Percentiles rank a stretch among this genome's conserved stretches.
These are phyloP conservation scores for Larimichthys polyactis DNA, from an alignment of 2,113 vertebrate genomes.

Conservation along the genomic window DNA sequence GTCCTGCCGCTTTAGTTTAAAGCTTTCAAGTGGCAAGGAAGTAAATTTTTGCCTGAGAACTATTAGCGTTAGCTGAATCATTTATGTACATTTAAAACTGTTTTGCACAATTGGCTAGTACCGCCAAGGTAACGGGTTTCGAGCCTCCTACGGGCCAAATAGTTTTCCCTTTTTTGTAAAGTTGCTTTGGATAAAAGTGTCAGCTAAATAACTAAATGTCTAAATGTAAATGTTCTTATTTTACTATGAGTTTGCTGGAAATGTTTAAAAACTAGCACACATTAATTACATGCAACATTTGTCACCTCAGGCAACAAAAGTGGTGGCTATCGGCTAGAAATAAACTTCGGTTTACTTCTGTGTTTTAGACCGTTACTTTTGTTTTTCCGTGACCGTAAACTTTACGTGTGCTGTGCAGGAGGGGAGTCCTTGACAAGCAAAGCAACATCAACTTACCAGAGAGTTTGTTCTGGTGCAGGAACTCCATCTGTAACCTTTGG, in stretches of 20 bases:
- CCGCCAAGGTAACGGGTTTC: too few species aligned
- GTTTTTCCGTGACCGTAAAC: background rate
- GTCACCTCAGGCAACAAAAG: background rate
- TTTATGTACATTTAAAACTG: background rate
- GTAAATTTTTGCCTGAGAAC: background rate
- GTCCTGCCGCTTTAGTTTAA: background rate
- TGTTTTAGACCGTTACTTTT: too few species aligned
- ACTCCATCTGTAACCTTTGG: conserved; percentile 96
- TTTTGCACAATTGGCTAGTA: too few species aligned
- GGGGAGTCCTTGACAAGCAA: background rate
- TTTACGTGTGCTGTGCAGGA: too few species aligned
- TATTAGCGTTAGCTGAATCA: background rate
- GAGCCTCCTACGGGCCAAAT: too few species aligned
- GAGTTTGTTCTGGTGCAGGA: conserved; percentile 95
- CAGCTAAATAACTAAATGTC: too few species aligned
- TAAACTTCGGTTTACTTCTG: background rate
- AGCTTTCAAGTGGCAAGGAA: background rate
- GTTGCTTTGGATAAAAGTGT: too few species aligned
- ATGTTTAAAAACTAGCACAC: background rate
- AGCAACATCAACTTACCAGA: conserved; percentile 83
- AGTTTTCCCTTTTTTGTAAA: too few species aligned
- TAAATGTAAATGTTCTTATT: too few species aligned
- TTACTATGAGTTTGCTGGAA: background rate
- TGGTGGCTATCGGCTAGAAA: background rate
- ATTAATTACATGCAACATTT: background rate